Evolutionary conservation across 1,140 invertebrate species (phyloP).

Genomic region (Drosophila pandora): DNA sequence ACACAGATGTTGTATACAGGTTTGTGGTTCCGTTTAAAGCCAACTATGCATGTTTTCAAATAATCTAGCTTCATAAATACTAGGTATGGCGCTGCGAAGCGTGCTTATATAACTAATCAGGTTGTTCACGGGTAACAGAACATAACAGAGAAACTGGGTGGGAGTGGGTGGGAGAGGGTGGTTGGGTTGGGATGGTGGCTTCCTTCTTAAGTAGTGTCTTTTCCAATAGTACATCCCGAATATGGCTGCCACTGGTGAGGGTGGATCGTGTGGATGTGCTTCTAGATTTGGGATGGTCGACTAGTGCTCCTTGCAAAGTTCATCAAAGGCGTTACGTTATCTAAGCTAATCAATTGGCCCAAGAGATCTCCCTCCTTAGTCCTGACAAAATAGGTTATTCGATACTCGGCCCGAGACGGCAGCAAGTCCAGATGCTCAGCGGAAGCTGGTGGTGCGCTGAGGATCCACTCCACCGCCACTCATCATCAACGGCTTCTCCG

Average conservation of each 20-base stretch:
- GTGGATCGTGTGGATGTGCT: background rate
- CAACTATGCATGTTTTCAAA: too few species aligned
- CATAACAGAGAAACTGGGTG: slow-evolving; percentile 21
- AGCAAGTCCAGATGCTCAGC: slow-evolving; percentile 28
- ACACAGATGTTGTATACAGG: slow-evolving; percentile 14
- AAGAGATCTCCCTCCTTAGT: background rate
- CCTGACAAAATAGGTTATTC: slow-evolving; percentile 52
- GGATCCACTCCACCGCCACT: slow-evolving; percentile 16
- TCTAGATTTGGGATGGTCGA: background rate
- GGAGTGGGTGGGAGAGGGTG: slow-evolving; percentile 2
- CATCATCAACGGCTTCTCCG: slow-evolving; percentile 69
- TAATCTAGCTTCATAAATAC: slow-evolving; percentile 37
- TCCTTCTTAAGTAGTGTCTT: slow-evolving; percentile 38
- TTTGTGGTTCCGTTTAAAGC: too few species aligned
- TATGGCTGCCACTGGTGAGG: slow-evolving; percentile 10
- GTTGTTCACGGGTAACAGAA: slow-evolving; percentile 41
- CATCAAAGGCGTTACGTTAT: too few species aligned
- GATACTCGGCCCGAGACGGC: slow-evolving; percentile 50
- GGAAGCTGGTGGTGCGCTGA: slow-evolving; percentile 62
- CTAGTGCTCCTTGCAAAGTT: too few species aligned
- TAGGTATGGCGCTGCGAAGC: slow-evolving; percentile 39
- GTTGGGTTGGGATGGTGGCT: background rate
- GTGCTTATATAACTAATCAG: slow-evolving; percentile 44
- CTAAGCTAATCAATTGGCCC: background rate
- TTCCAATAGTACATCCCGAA: slow-evolving; percentile 48